Evolutionary conservation across 2,888 invertebrate genomes (phyloP).

Genomic region (Argyresthia goedartella): DNA sequence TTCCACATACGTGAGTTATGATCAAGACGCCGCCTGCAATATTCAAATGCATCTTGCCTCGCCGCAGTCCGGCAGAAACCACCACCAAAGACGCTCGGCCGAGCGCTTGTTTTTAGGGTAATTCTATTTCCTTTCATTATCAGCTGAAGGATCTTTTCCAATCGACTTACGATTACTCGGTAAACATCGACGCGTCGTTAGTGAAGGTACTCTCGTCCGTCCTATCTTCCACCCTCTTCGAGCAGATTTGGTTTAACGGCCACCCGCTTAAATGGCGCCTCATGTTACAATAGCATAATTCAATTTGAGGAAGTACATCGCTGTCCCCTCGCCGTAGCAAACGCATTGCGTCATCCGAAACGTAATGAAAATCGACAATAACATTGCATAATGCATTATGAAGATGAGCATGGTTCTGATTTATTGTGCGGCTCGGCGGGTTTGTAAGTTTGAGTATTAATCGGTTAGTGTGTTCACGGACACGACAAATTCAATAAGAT

Average conservation of each 20-base stretch:
- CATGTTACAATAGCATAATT: conserved; percentile 8
- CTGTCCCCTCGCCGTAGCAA: background rate
- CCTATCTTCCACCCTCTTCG: conserved; percentile 6
- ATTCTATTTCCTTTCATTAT: conserved; percentile 29
- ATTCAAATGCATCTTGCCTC: conserved; percentile 25
- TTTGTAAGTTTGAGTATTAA: background rate
- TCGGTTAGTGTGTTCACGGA: conserved; percentile 12
- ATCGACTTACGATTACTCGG: conserved; percentile 32
- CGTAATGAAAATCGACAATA: too few relatives aligned
- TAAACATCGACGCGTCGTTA: conserved; percentile 17
- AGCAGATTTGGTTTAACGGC: conserved; percentile 5
- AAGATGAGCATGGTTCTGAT: background rate
- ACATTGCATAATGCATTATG: background rate
- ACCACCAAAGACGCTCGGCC: conserved; percentile 16
- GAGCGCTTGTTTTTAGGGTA: conserved; percentile 24
- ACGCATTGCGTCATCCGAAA: background rate
- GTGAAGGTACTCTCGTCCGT: conserved; percentile 12
- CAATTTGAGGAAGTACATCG: conserved; percentile 2
- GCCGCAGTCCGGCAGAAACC: conserved; percentile 9
- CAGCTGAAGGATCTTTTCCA: conserved; percentile 28
- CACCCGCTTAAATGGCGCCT: background rate
- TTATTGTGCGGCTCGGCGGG: background rate
- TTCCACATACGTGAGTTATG: conserved; percentile 50
- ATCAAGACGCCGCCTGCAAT: conserved; percentile 31
- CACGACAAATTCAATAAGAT: conserved; percentile 48